Base-by-base conservation (phyloP, 1,140 invertebrate genomes). In the Zaprionus tsacasi region DNA sequence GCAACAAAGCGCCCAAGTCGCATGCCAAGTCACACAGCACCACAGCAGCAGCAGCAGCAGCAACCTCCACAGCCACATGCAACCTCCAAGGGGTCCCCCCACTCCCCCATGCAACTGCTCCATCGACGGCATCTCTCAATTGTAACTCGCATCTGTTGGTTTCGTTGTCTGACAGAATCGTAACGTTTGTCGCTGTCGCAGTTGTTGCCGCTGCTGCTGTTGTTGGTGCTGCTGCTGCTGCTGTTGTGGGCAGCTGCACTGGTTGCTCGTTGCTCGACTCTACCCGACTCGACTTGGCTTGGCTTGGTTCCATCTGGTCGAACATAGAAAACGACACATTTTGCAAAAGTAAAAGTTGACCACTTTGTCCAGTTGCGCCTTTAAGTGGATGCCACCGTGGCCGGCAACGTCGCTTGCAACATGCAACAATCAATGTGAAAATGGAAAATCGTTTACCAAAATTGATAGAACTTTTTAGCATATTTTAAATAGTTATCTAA, bases 241-340 rank as follows among this genome's bases (percentile, higher is more conserved):
- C 12, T 13, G 58, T 70, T 76, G 65, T 66, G 63, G 83, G 70
- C 79, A 87, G 82, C 82, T 87, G 82, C 79, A 87, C 35, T 58
- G 68, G 50, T 70, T 76, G 73, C 64, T 71, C 65, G 65, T n/a
- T 40, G 50, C 50, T 68, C 40, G 52, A 54, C 35, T 67, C 33
- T 61, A 21, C 61, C 71, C 65, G 65, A 57, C 48, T 66, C 50
- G 55, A 56, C 36, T 65, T 38, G 67, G 30, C 59, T 71, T 69
- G 72, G 68, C 52, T 65, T 64, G 69, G 85, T 88, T 88, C 83
- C 85, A 88, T 73, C 74, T 88, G 83, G 83, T 66, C 83, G 71
- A 89, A 81, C 83, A 88, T 83, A 72, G 80, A 82, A 88, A 88
- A 83, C 77, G 68, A 78, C 80, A 75, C 70, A 82, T 67, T 76